Evolutionary conservation across 2,113 vertebrate genomes (phyloP), one percentile per base, ranked within the genome.

Genomic region (Microcebus jonahi): DNA sequence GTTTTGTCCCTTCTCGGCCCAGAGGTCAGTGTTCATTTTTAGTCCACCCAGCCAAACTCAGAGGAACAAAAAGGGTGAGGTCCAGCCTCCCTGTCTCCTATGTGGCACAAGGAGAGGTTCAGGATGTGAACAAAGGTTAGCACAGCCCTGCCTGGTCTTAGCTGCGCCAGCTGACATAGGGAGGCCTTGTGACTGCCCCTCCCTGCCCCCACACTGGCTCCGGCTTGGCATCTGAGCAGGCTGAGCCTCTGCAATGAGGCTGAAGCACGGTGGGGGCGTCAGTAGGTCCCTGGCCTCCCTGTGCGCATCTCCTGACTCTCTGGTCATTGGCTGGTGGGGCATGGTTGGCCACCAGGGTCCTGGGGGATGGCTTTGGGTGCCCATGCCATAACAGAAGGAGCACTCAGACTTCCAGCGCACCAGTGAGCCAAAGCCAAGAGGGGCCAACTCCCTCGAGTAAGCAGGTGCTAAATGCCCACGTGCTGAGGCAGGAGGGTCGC

Each of bases 191-290:
- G 94, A 88, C 91, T 87, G 42, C 29, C 77, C 31, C 53, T 50
- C 10, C 14, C 65, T 15, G 10, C 55, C 67, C 29, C 88, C 11
- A 29, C 34, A 27, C 53, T 8, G 92, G 75, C 79, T 94, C 36
- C 61, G 77, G 94, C 85, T 96, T 94, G 85, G 81, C 63, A 61
- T 92, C 89, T 96, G 88, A 95, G 76, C 67, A 80, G 91, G 45
- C 93, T 42, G 81, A 96, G 84, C 80, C 91, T 95, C 84, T 94
- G 93, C 95, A 92, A 97, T 53, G 91, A 96, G 80, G 92, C 87
- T 17, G 45, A 34, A 75, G 73, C 57, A 95, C 77, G 79, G 73
- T 77, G 20, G 71, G 65, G 59, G 15, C 84, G 79, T 39, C 71
- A 86, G 88, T 79, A 88, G 83, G 29, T 31, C 90, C 83, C 71